These are phyloP conservation scores for Oscheius sp. DNA, from an alignment of 1,140 invertebrate genomes.

Conservation along the genomic window DNA sequence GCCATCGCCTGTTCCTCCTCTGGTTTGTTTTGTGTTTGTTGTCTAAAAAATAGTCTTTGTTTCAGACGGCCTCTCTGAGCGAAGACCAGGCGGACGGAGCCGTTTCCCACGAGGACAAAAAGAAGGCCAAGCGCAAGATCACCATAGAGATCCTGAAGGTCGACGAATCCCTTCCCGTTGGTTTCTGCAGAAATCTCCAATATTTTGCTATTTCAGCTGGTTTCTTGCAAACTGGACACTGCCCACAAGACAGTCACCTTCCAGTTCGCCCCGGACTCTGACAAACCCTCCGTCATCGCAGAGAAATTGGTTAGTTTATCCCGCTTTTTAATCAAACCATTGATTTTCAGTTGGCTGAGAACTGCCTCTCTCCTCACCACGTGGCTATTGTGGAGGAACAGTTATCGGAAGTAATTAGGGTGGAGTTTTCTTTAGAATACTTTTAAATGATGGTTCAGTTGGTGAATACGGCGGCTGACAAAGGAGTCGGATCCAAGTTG, in stretches of 20 bases:
- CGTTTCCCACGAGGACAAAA: conserved; percentile 11
- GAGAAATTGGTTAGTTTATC: conserved; percentile 43
- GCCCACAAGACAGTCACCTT: conserved; percentile 57
- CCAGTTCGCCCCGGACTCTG: conserved; percentile 55
- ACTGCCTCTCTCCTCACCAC: conserved; percentile 45
- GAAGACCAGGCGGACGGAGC: conserved; percentile 6
- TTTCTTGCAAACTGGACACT: conserved; percentile 55
- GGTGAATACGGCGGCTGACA: conserved; percentile 47
- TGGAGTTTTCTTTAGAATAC: background rate
- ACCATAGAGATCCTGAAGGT: conserved; percentile 52
- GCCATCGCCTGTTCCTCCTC: background rate
- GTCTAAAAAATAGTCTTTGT: background rate
- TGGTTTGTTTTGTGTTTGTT: background rate
- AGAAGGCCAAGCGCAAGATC: conserved; percentile 46
- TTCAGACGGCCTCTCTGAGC: conserved; percentile 9
- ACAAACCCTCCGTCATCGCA: conserved; percentile 46
- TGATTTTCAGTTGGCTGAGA: conserved; percentile 48
- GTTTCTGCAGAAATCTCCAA: background rate
- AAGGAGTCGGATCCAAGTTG: conserved; percentile 47
- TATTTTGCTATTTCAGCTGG: conserved; percentile 40
- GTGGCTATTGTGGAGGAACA: conserved; percentile 47
- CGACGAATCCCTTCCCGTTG: conserved; percentile 19
- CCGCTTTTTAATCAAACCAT: background rate
- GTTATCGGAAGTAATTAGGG: conserved; percentile 46
- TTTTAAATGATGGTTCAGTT: conserved; percentile 21